Percentiles rank a stretch among this genome's conserved stretches.
Evolutionary conservation across 2,888 invertebrate genomes (phyloP).

Genomic region (Ennomos erosarius): DNA sequence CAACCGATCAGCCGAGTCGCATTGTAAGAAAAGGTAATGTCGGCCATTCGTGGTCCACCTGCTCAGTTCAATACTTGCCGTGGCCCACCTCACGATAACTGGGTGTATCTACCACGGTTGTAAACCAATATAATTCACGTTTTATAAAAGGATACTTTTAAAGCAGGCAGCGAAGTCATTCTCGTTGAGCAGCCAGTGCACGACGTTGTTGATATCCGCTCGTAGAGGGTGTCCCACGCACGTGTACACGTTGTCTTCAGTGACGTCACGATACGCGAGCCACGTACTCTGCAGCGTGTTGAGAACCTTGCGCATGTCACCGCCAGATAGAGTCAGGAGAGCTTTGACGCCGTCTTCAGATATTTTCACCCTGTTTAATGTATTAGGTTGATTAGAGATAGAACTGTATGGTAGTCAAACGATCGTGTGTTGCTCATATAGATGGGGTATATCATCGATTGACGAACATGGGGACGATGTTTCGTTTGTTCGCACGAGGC

Average conservation of each 20-base stretch:
- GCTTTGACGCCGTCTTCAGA: conserved; percentile 96
- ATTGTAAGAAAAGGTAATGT: no score
- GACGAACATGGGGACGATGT: no score
- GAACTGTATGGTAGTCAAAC: no score
- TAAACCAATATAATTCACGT: background rate
- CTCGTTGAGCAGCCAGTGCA: conserved; percentile 94
- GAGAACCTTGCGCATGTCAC: conserved; percentile 99
- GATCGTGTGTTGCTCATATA: no score
- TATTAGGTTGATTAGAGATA: no score
- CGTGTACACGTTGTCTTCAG: conserved; percentile 95
- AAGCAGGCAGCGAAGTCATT: conserved; percentile 91
- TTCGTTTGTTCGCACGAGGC: no score
- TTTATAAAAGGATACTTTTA: conserved; percentile 89
- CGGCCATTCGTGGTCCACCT: no score
- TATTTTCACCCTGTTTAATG: conserved; percentile 88
- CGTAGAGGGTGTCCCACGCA: conserved; percentile 98
- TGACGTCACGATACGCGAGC: conserved; percentile 95
- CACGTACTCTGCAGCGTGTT: conserved; percentile 98
- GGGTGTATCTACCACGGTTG: no score
- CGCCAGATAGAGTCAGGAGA: conserved; percentile 94
- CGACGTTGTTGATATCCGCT: conserved; percentile 94
- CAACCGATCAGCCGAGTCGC: no score
- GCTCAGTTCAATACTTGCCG: no score
- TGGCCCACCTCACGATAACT: no score
- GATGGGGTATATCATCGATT: no score